These are phyloP conservation scores for Rhabdornis inornatus DNA, from an alignment of 2,113 vertebrate species.

Conservation along the genomic window DNA sequence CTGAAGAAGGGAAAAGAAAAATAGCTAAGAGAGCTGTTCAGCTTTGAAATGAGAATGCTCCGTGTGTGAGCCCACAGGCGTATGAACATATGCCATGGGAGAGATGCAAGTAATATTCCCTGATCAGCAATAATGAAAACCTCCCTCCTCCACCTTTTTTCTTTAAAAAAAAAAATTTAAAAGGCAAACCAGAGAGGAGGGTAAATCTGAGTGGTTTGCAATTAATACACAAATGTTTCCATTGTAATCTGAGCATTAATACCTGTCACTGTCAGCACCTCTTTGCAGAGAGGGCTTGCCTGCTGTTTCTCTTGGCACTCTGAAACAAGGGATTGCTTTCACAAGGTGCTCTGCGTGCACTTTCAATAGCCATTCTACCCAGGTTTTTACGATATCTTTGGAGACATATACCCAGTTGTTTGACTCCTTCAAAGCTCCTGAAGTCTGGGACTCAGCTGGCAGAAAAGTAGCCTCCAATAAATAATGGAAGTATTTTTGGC, in stretches of 20 bases:
- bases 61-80: conserved; percentile 37
- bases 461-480: conserved; percentile 6
- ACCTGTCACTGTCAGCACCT: conserved; percentile 19
- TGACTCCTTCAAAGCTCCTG: background rate
- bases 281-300: background rate
- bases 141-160: background rate
- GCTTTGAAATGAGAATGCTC: conserved; percentile 28
- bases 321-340: conserved; percentile 29
- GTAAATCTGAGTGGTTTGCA: background rate
- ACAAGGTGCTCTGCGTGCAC: background rate
- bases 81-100: conserved; percentile 49
- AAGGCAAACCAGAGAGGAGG: background rate
- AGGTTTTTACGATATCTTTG: conserved; percentile 30
- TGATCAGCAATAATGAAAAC: conserved; percentile 37
- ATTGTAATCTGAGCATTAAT: background rate
- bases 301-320: conserved; percentile 13
- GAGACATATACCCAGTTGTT: conserved; percentile 33
- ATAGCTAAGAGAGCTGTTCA: conserved; percentile 36
- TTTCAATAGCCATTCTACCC: background rate
- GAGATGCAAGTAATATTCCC: conserved; percentile 43
- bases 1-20: conserved; percentile 53
- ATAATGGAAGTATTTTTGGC: conserved; percentile 24
- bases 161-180: background rate
- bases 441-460: background rate
- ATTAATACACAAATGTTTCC: background rate